Base-by-base conservation (phyloP, 1,140 invertebrate genomes). In the Drosophila malerkotliana region DNA sequence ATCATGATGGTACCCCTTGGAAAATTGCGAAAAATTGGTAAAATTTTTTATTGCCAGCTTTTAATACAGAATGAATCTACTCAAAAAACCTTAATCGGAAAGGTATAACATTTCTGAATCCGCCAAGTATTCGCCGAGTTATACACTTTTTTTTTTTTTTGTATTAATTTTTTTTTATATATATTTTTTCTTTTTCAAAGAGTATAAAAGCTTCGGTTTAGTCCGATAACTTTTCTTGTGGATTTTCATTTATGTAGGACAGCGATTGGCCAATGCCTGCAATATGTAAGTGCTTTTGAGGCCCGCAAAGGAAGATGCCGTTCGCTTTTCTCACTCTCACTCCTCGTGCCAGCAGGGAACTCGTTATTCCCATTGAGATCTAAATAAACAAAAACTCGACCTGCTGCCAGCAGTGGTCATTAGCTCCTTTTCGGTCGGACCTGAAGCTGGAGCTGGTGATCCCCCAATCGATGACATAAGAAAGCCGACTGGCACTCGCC, bases 251-350 rank as follows among this genome's bases (percentile, higher is more conserved):
- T 30, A 64, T 45, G 10, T 63, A 51, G 47, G 47, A 52, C 34
- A 26, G 47, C 14, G 18, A 52, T 67, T 67, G 28, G 59, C 14
- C 34, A 64, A 67, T 44, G 21, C 4, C 5, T 28, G 37, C 59
- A 9, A 44, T 44, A 44, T 44, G 34, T 37, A 37, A 44, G 41
- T 18, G 15, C 7, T 10, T 47, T 47, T 47, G 18, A 47, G 18
- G 44, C 44, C 44, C 18, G 44, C 44, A 47, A 47, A 44, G 63
- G 47, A 67, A 61, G 63, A 63, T 41, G 30, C 59, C 45, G 4
- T 12, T 67, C 47, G 59, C 60, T 44, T 64, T 67, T 67, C 47
- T 64, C 59, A 67, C 63, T 67, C 63, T 64, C 47, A 64, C 12
- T 21, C 15, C 24, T 18, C 21, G 24, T 8, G 14, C 9, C 10